Evolutionary conservation across 2,113 vertebrate species (phyloP), one percentile per base, ranked within the genome.

Genomic region (Grus americana): DNA sequence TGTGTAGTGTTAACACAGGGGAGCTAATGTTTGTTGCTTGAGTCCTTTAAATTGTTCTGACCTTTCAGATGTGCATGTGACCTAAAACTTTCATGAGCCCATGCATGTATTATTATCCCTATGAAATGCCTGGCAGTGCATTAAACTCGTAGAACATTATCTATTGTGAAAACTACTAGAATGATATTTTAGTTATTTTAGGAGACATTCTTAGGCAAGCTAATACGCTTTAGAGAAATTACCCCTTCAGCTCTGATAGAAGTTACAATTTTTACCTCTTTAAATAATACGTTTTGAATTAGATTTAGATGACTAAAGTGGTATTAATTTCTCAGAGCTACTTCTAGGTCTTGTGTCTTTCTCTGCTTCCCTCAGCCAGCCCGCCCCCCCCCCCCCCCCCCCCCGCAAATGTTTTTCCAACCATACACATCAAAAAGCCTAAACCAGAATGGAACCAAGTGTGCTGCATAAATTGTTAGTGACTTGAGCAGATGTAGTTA

Each of bases 271-370:
- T 81, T 93, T 73, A 91, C 59, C n/a, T 84, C 55, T 92, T 74
- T 91, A 81, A 84, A 91, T 93, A 95, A 94, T 87, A 47, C 14
- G 76, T 92, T 95, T 93, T 63, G 67, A 88, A 79, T 71, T 79
- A 79, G 50, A 80, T 90, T 88, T 78, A 88, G 63, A 24, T 92
- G 50, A 47, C 59, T 70, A 44, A 90, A 66, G 29, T 59, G 42
- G 8, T 74, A 36, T 29, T 74, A 65, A 66, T 81, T 89, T 62
- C 71, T 90, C 50, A 50, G 32, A 88, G 26, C 59, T 83, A 12
- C 54, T 79, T 91, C 46, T 74, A 58, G 36, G 44, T 20, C 27
- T 79, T 63, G 23, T 54, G 29, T 61, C 47, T 59, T 63, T 42
- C 5, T 91, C 11, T 49, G 47, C 4, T 65, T 55, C 23, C 49